Percentiles rank a stretch among this genome's conserved stretches.
Conservation (phyloP, 1,140 invertebrate species). For the Calosoma granatense region DNA sequence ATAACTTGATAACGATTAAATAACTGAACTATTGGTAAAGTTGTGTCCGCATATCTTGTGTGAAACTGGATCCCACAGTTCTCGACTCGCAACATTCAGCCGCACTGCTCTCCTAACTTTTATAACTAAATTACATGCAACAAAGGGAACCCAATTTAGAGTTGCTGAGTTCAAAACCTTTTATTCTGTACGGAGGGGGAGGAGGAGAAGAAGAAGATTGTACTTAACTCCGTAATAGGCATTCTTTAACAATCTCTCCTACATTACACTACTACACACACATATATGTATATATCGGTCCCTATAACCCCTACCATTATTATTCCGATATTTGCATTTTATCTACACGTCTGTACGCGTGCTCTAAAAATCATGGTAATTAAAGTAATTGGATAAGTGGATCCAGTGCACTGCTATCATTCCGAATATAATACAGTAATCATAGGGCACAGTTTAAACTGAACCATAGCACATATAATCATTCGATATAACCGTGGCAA, state of each 20-base stretch:
- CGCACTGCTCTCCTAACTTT: background rate
- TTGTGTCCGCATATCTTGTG: background rate
- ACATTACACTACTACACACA: too few relatives aligned
- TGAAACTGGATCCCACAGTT: background rate
- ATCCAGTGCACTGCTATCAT: too few relatives aligned
- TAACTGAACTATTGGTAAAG: background rate
- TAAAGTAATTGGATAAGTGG: too few relatives aligned
- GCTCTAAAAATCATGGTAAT: too few relatives aligned
- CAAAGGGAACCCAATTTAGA: constrained; percentile 7
- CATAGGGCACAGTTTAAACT: too few relatives aligned
- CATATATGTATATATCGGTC: too few relatives aligned
- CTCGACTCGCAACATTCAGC: background rate
- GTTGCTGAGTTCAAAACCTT: background rate
- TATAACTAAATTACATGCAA: constrained; percentile 7
- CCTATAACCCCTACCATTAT: too few relatives aligned
- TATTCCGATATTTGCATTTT: background rate
- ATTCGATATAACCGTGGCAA: too few relatives aligned
- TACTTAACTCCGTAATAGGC: background rate
- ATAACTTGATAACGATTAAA: background rate
- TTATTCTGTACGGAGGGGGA: background rate
- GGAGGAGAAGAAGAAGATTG: background rate
- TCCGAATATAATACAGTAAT: too few relatives aligned
- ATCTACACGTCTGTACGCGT: too few relatives aligned
- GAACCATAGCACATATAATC: too few relatives aligned
- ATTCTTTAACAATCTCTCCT: too few relatives aligned